A percentile compares a stretch with the other conserved stretches of the same genome.
phyloP scores from a whole-genome alignment of 1,140 invertebrate species.

The Pemphigus obesinymphae region DNA sequence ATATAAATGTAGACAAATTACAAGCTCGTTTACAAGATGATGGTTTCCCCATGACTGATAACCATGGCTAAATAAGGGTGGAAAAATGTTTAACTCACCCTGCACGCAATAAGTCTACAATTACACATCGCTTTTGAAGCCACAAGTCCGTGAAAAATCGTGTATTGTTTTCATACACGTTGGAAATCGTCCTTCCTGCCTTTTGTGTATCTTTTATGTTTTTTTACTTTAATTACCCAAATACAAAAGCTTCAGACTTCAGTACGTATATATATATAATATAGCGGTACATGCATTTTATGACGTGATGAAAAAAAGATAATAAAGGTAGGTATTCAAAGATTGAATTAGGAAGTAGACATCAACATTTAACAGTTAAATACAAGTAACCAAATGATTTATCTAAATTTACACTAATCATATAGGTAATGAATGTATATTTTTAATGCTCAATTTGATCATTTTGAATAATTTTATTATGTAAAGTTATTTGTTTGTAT shows the following conservation, averaged over 20 bases:
- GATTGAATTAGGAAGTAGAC: neutral
- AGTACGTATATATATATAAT: no score
- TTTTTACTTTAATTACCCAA: slow-evolving; percentile 18
- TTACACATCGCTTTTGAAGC: slow-evolving; percentile 12
- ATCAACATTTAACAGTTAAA: no score
- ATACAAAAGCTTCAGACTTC: neutral
- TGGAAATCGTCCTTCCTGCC: slow-evolving; percentile 17
- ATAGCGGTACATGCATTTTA: neutral
- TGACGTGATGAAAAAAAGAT: neutral
- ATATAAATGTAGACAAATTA: slow-evolving; percentile 17
- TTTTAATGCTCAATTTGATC: neutral
- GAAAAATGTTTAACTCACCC: neutral
- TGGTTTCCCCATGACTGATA: slow-evolving; percentile 28
- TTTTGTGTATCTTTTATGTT: slow-evolving; percentile 3
- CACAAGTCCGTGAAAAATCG: slow-evolving; percentile 35
- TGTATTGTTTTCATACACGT: slow-evolving; percentile 5
- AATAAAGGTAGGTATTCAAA: neutral
- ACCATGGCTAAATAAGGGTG: slow-evolving; percentile 6
- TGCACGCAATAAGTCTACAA: slow-evolving; percentile 5
- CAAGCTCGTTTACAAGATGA: slow-evolving; percentile 33
- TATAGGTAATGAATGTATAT: neutral
- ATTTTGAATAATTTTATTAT: neutral
- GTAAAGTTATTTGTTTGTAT: neutral
- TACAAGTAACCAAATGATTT: neutral
- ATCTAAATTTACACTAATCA: neutral